Evolutionary conservation across 2,113 vertebrate species (phyloP).

Genomic region (Hippoglossus stenolepis): DNA sequence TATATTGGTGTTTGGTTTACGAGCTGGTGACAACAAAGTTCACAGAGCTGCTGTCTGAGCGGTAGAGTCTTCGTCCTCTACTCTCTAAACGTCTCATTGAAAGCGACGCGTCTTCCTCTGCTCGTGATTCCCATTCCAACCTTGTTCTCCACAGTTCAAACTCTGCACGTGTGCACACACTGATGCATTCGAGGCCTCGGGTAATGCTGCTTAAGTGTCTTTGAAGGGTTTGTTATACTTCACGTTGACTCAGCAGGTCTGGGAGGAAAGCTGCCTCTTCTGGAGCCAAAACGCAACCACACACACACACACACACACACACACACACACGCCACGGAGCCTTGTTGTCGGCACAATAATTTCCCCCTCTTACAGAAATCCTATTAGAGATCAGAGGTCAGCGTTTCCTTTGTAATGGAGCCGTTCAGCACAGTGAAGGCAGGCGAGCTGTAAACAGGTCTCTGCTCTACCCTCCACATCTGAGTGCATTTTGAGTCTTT

Average conservation of each 20-base stretch:
- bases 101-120: too few species aligned
- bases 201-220: constrained; percentile 47
- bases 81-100: too few species aligned
- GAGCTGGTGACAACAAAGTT: too few species aligned
- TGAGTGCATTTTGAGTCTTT: neutral
- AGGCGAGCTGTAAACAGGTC: constrained; percentile 1
- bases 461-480: neutral
- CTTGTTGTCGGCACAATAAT: constrained; percentile 29
- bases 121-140: too few species aligned
- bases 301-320: neutral
- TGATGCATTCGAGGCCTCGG: neutral
- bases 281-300: neutral
- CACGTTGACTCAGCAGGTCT: constrained; percentile 42
- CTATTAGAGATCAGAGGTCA: constrained; percentile 47
- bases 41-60: too few species aligned
- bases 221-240: constrained; percentile 21
- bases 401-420: constrained; percentile 36
- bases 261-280: constrained; percentile 28
- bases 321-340: neutral
- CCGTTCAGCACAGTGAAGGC: constrained; percentile 31
- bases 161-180: neutral
- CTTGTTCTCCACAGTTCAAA: too few species aligned
- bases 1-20: too few species aligned
- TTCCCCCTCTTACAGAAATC: constrained; percentile 2
- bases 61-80: too few species aligned